Conservation (phyloP, 1,140 invertebrate species). For the Spodoptera frugiperda region DNA sequence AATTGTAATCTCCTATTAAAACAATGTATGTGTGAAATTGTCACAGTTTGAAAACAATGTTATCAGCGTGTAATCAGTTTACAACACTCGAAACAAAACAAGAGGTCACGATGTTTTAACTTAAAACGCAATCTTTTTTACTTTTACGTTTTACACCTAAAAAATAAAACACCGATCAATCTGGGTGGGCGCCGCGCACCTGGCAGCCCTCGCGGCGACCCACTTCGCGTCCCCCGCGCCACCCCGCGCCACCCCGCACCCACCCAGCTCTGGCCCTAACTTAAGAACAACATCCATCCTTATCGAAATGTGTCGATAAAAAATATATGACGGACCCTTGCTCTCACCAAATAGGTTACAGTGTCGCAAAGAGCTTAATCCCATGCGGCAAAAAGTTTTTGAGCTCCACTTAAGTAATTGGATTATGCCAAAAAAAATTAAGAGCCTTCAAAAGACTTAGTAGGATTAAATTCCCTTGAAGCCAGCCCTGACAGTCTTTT, state of each 20-base stretch:
- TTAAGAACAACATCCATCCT: slow-evolving; percentile 54
- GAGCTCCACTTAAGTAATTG: slow-evolving; percentile 30
- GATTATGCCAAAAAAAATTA: slow-evolving; percentile 34
- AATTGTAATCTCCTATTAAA: too few relatives aligned
- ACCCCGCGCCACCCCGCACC: slow-evolving; percentile 19
- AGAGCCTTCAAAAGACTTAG: slow-evolving; percentile 17
- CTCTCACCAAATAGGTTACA: slow-evolving; percentile 48
- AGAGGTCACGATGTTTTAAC: slow-evolving; percentile 4
- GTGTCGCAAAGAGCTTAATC: slow-evolving; percentile 45
- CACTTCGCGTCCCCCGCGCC: slow-evolving; percentile 47
- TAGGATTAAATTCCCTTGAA: neutral
- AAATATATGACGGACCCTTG: slow-evolving; percentile 48
- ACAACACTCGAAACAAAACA: slow-evolving; percentile 1
- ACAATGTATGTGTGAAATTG: neutral
- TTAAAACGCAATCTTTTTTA: slow-evolving; percentile 26
- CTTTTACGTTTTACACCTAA: slow-evolving; percentile 27
- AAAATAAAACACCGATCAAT: slow-evolving; percentile 30
- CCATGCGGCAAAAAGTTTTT: slow-evolving; percentile 41
- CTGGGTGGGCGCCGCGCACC: slow-evolving; percentile 33
- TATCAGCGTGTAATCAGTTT: slow-evolving; percentile 4
- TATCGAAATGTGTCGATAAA: slow-evolving; percentile 54
- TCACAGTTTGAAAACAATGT: neutral
- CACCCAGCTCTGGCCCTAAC: slow-evolving; percentile 38
- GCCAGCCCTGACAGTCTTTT: neutral
- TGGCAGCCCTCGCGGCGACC: slow-evolving; percentile 49